These are phyloP conservation scores for Cacoxenus indagator DNA, from an alignment of 2,888 invertebrate genomes.

Conservation along the genomic window DNA sequence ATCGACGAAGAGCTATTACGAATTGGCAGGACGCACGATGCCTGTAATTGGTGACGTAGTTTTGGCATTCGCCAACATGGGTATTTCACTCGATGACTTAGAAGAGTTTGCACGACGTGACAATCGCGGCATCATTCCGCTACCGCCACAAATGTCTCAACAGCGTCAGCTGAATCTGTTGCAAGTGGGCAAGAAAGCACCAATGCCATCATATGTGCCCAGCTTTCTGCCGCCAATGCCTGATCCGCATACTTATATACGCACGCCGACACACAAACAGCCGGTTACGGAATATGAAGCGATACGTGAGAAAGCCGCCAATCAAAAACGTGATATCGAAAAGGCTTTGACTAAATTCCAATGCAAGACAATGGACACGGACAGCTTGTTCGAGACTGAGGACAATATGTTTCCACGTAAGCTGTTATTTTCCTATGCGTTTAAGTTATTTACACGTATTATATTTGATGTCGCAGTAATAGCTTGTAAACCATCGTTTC, in stretches of 20 bases:
- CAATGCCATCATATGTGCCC: slow-evolving; percentile 90
- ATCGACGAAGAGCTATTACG: slow-evolving; percentile 85
- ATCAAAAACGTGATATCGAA: slow-evolving; percentile 94
- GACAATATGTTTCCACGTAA: slow-evolving; percentile 91
- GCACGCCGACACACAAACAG: slow-evolving; percentile 95
- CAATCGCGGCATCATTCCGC: slow-evolving; percentile 79
- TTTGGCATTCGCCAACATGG: slow-evolving; percentile 89
- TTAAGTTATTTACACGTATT: not conserved
- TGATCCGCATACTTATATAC: slow-evolving; percentile 97
- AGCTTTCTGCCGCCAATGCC: slow-evolving; percentile 92
- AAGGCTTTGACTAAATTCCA: slow-evolving; percentile 92
- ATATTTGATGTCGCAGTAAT: slow-evolving; percentile 78
- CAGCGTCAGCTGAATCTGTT: slow-evolving; percentile 87
- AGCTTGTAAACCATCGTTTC: slow-evolving; percentile 85
- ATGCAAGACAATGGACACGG: slow-evolving; percentile 93
- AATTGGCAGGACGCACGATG: slow-evolving; percentile 91
- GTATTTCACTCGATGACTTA: slow-evolving; percentile 80
- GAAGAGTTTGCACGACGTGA: slow-evolving; percentile 82
- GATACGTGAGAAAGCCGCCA: slow-evolving; percentile 93
- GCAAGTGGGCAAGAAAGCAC: slow-evolving; percentile 88
- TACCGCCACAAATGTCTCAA: slow-evolving; percentile 80
- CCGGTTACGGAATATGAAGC: slow-evolving; percentile 97
- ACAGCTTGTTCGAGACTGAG: slow-evolving; percentile 90
- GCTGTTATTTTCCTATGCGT: slow-evolving; percentile 46
- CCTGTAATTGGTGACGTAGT: slow-evolving; percentile 90